phyloP scores from a whole-genome alignment of 1,140 invertebrate genomes.

The Spodoptera litura region DNA sequence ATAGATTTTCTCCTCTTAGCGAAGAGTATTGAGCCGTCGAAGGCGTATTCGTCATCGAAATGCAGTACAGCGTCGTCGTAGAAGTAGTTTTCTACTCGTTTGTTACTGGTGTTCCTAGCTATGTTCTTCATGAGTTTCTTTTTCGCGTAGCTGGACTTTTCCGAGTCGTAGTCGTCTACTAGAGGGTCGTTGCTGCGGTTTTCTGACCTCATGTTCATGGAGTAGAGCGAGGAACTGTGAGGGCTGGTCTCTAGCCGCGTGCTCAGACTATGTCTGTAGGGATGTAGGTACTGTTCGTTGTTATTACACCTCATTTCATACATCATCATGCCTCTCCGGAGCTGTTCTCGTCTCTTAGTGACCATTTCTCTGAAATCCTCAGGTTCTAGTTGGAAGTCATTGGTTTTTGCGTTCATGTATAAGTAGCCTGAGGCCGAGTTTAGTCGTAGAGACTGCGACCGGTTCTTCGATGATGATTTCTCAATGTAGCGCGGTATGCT shows the following conservation, averaged over 20 bases:
- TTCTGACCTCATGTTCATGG: conserved; percentile 76
- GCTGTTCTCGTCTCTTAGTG: conserved; percentile 78
- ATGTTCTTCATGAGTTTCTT: conserved; percentile 84
- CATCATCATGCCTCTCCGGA: conserved; percentile 75
- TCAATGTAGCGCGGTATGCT: conserved; percentile 82
- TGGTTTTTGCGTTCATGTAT: conserved; percentile 83
- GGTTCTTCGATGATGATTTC: conserved; percentile 75
- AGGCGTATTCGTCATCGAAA: conserved; percentile 83
- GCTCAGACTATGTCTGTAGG: conserved; percentile 64
- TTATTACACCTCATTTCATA: conserved; percentile 66
- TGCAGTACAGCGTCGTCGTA: conserved; percentile 83
- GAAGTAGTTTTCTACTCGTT: conserved; percentile 79
- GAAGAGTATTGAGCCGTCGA: conserved; percentile 83
- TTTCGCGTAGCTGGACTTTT: conserved; percentile 81
- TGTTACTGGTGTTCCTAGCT: conserved; percentile 76
- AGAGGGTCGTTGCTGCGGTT: conserved; percentile 83
- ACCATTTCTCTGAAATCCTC: conserved; percentile 83
- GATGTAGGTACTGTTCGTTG: conserved; percentile 65
- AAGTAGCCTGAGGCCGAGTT: conserved; percentile 84
- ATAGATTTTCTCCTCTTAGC: conserved; percentile 83
- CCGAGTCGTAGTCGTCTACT: conserved; percentile 83
- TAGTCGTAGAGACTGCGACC: conserved; percentile 78
- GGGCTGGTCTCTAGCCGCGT: conserved; percentile 66
- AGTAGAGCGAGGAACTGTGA: conserved; percentile 79
- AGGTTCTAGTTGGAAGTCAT: conserved; percentile 82